Conservation (phyloP, 2,797 vertebrate genomes). For the Fundulus diaphanus region DNA sequence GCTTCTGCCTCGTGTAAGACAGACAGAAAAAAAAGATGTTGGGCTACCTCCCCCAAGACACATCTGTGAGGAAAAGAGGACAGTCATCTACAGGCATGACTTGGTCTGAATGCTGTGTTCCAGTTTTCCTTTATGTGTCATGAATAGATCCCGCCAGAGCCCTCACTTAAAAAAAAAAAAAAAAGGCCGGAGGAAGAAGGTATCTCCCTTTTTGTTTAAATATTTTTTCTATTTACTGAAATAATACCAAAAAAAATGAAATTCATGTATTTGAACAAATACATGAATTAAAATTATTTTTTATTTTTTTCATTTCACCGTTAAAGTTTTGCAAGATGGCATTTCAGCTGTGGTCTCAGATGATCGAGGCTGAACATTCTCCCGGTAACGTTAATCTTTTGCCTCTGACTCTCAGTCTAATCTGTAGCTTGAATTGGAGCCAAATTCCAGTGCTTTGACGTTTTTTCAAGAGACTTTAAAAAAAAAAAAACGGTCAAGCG, state of each 20-base stretch:
- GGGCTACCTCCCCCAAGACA: conserved; percentile 24
- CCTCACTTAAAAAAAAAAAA: conserved; percentile 58
- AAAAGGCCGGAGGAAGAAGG: conserved; percentile 23
- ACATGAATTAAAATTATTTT: too few relatives aligned
- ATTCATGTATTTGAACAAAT: not conserved
- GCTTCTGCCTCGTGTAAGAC: not conserved
- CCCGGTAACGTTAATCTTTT: conserved; percentile 69
- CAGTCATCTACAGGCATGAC: conserved; percentile 54
- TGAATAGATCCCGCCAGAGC: conserved; percentile 53
- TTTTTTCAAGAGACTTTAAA: conserved; percentile 26
- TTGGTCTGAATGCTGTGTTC: conserved; percentile 61
- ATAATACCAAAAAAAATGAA: not conserved
- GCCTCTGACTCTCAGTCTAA: conserved; percentile 59
- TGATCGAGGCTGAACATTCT: conserved; percentile 67
- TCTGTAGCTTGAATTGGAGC: conserved; percentile 42
- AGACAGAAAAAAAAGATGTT: not conserved
- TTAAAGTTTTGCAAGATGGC: not conserved
- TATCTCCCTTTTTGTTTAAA: not conserved
- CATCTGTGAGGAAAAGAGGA: conserved; percentile 48
- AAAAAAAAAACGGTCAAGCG: not conserved
- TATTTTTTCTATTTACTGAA: not conserved
- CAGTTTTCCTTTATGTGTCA: conserved; percentile 58
- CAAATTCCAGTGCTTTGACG: conserved; percentile 48
- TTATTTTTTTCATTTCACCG: too few relatives aligned
- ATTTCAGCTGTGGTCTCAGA: conserved; percentile 56